A percentile compares a stretch with the other conserved stretches of the same genome.
These are phyloP conservation scores for Polymixis flavicincta DNA, from an alignment of 2,888 invertebrate genomes.

Conservation along the genomic window DNA sequence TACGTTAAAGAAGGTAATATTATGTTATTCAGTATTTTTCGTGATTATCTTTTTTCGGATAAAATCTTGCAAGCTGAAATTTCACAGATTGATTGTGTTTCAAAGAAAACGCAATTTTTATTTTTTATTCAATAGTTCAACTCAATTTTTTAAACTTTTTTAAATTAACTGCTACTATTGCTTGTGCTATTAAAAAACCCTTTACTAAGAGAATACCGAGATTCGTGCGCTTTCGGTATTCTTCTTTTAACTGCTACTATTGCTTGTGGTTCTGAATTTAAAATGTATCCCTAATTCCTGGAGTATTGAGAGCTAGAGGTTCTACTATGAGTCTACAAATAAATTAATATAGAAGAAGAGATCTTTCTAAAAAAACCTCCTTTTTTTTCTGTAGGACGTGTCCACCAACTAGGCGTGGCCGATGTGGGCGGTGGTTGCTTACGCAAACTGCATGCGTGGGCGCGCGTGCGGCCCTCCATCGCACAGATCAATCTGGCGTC, in stretches of 20 bases:
- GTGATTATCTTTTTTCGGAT: too few relatives aligned
- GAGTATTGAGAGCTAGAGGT: neutral
- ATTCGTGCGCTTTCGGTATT: too few relatives aligned
- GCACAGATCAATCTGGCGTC: slow-evolving; percentile 98
- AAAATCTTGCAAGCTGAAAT: too few relatives aligned
- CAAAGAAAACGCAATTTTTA: neutral
- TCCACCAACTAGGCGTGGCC: slow-evolving; percentile 95
- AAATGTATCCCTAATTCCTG: too few relatives aligned
- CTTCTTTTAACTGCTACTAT: too few relatives aligned
- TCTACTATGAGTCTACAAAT: neutral
- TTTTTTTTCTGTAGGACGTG: slow-evolving; percentile 77
- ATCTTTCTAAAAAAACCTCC: neutral
- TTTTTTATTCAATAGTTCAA: neutral
- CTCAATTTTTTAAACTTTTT: neutral
- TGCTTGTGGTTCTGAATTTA: neutral
- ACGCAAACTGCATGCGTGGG: slow-evolving; percentile 94
- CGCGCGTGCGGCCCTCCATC: slow-evolving; percentile 95
- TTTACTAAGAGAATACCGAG: too few relatives aligned
- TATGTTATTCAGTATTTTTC: neutral
- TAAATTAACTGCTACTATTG: neutral
- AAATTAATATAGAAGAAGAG: neutral
- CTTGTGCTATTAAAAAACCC: too few relatives aligned
- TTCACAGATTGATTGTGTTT: too few relatives aligned
- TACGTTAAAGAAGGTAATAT: slow-evolving; percentile 92
- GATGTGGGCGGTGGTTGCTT: slow-evolving; percentile 97